Percentiles rank a stretch among this genome's conserved stretches.
phyloP scores from a whole-genome alignment of 2,888 invertebrate species.

The Phlogophora meticulosa region DNA sequence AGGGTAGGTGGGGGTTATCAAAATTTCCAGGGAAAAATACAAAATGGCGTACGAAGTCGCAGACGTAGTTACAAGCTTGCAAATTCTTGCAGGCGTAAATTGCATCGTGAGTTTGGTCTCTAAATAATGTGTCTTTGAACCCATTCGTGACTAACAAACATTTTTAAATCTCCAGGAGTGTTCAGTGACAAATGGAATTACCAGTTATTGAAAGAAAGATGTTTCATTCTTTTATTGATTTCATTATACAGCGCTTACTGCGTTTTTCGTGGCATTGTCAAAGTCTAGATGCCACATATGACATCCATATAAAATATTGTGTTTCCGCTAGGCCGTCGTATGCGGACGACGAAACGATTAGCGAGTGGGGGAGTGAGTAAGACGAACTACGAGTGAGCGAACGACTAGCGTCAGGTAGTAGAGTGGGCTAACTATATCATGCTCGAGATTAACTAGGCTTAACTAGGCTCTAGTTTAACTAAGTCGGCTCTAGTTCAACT shows the following conservation, averaged over 20 bases:
- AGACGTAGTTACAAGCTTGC: too few species aligned
- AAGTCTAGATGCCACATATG: too few species aligned
- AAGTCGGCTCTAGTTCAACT: not conserved
- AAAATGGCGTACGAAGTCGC: too few species aligned
- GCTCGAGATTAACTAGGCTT: slow-evolving; percentile 17
- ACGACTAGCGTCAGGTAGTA: slow-evolving; percentile 56
- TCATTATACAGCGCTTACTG: not conserved
- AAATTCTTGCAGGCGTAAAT: too few species aligned
- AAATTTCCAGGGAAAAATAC: too few species aligned
- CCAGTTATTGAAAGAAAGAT: too few species aligned
- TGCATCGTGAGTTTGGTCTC: slow-evolving; percentile 5
- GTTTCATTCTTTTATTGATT: not conserved
- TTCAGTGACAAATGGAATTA: too few species aligned
- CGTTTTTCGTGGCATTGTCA: not conserved
- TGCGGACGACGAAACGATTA: slow-evolving; percentile 55
- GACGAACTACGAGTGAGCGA: slow-evolving; percentile 48
- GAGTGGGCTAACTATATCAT: slow-evolving; percentile 29
- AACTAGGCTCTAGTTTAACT: not conserved
- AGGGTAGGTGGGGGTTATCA: too few species aligned
- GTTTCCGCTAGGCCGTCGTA: slow-evolving; percentile 56
- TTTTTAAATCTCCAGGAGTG: not conserved
- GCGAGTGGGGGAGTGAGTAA: slow-evolving; percentile 52
- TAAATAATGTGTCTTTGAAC: not conserved
- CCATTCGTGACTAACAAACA: slow-evolving; percentile 18
- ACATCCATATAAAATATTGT: slow-evolving; percentile 34